These are phyloP conservation scores for Apotomis capreana DNA, from an alignment of 2,888 invertebrate species.

Conservation along the genomic window DNA sequence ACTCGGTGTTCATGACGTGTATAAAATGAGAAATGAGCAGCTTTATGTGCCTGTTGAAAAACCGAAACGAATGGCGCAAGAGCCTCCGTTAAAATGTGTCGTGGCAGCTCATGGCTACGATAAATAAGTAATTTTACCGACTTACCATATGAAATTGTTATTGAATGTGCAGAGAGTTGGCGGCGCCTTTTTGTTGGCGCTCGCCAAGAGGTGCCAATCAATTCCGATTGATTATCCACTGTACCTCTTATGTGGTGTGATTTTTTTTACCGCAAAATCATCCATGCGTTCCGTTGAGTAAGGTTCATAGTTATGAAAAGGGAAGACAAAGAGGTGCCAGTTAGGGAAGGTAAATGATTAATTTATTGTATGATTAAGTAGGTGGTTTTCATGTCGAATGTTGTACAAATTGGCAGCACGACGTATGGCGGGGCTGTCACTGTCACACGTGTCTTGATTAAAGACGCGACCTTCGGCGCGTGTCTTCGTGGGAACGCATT, in stretches of 20 bases:
- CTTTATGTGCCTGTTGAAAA: constrained; percentile 41
- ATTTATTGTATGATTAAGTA: constrained; percentile 64
- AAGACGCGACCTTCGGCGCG: constrained; percentile 58
- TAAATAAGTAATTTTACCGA: constrained; percentile 60
- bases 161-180: constrained; percentile 42
- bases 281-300: constrained; percentile 1
- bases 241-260: constrained; percentile 7
- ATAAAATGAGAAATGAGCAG: constrained; percentile 18
- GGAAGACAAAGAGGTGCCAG: constrained; percentile 3
- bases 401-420: constrained; percentile 62
- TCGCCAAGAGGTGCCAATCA: constrained; percentile 59
- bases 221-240: constrained; percentile 22
- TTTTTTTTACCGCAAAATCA: constrained; percentile 6
- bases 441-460: constrained; percentile 57
- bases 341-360: constrained; percentile 49
- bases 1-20: not conserved
- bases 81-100: constrained; percentile 53
- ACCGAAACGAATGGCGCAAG: constrained; percentile 52
- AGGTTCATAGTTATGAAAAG: not conserved
- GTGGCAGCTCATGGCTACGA: constrained; percentile 45
- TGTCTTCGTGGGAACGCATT: constrained; percentile 65
- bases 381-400: constrained; percentile 51
- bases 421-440: constrained; percentile 52
- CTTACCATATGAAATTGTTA: constrained; percentile 46
- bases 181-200: constrained; percentile 55